Percentiles rank a stretch among this genome's conserved stretches.
Conservation (phyloP, 2,113 vertebrate species). For the Rhegmatorhina hoffmannsi region DNA sequence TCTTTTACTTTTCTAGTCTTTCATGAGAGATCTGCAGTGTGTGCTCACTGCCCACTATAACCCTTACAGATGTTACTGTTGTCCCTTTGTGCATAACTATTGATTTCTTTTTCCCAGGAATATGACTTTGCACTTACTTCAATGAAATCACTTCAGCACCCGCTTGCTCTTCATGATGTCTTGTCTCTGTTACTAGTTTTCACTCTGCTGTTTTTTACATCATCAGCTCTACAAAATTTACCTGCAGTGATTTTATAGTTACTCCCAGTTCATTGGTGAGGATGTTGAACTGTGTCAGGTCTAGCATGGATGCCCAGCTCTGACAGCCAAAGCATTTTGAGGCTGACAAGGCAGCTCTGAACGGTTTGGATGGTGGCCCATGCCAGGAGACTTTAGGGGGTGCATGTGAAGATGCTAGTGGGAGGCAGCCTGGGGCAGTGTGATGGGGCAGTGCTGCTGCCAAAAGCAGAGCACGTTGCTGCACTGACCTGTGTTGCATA, state of each 20-base stretch:
- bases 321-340: not conserved
- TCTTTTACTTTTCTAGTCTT: not conserved
- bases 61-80: not conserved
- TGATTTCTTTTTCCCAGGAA: not conserved
- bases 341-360: not conserved
- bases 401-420: not conserved
- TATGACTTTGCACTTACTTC: not conserved
- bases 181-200: not conserved
- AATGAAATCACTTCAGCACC: not conserved
- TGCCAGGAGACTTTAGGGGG: not conserved
- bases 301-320: not conserved
- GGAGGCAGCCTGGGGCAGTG: not conserved
- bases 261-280: not conserved
- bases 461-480: not conserved
- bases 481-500: not conserved
- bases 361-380: not conserved
- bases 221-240: not conserved
- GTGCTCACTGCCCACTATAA: not conserved
- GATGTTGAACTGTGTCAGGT: not conserved
- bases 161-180: not conserved
- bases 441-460: not conserved
- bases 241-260: not conserved
- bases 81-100: not conserved
- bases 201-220: not conserved
- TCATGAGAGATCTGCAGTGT: not conserved